Evolutionary conservation across 2,888 invertebrate species (phyloP).

Genomic region (Capitulum mitella): DNA sequence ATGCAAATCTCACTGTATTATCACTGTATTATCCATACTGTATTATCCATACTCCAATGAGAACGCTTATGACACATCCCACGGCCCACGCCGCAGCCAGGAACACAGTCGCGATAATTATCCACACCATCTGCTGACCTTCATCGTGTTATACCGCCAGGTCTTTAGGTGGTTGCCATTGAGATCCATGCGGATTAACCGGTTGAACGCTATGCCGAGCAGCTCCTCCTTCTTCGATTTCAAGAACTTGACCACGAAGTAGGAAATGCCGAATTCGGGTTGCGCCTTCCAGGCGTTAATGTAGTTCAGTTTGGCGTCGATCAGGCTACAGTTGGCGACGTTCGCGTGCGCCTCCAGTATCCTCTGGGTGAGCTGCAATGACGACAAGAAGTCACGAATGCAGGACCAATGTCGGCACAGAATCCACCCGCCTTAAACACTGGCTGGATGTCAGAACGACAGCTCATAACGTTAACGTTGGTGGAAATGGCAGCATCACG

Average conservation of each 20-base stretch:
- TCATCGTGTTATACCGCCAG: conserved; percentile 95
- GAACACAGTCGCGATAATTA: no score
- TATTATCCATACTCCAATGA: no score
- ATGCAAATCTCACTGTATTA: no score
- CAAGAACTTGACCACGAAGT: conserved; percentile 72
- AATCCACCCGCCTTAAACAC: no score
- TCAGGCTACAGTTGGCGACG: conserved; percentile 75
- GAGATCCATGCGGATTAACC: conserved; percentile 92
- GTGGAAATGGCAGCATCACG: no score
- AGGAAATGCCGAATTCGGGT: conserved; percentile 88
- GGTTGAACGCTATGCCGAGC: conserved; percentile 86
- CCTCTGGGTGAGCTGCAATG: conserved; percentile 69
- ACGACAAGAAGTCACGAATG: no score
- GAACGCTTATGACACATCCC: no score
- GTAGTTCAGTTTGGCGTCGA: conserved; percentile 93
- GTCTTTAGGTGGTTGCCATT: conserved; percentile 93
- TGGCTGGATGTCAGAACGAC: no score
- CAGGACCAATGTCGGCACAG: no score
- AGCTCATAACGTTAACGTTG: no score
- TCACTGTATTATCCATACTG: no score
- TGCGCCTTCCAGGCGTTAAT: conserved; percentile 97
- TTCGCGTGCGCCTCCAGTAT: conserved; percentile 95
- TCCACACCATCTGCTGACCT: conserved; percentile 57
- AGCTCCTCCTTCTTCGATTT: conserved; percentile 79
- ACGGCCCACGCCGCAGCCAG: no score